Evolutionary conservation across 1,140 invertebrate genomes (phyloP), one percentile per base, ranked within the genome.

Genomic region (Grapholita molesta): DNA sequence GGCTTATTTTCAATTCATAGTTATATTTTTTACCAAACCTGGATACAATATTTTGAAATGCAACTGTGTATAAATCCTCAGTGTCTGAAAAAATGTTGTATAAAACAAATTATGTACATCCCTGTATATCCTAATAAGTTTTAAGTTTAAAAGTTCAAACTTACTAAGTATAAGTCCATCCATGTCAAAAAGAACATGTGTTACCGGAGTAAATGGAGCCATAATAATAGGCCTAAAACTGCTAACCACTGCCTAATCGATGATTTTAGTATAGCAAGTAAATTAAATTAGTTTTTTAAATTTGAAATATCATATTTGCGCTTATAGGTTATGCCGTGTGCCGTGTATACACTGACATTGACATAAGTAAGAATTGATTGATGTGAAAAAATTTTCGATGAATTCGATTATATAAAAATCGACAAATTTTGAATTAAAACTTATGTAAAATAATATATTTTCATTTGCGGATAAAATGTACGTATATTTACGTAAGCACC

Each of bases 1-100:
- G 86, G 73, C 93, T 91, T 1, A 93, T 80, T 90, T 97, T 97
- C 7, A 96, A 85, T 12, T 96, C 94, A 94, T 95, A 97, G 0
- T 95, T 96, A 73, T 95, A 97, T 11, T 84, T 89, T 85, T 96
- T 96, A 0, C 94, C 95, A 92, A 95, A 97, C 24, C 90, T 85
- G 32, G 92, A 92, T 70, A 95, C 85, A 53, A 97, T 92, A 78
- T 93, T 93, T 89, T 96, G 94, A 75, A 94, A 95, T 30, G 94
- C 95, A 77, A 94, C 78, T 53, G 95, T 95, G 79, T 98, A 98
- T 7, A 97, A 85, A 8, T 78, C 80, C 85, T 97, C 96, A 48
- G 96, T 96, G 92, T 97, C 96, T 96, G 88, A 79, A 78, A 79
- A 15, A 12, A 28, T 18, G 66, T n/a, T n/a, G 8, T 28, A 23